phyloP scores from a whole-genome alignment of 2,113 vertebrate species.

The Hylia prasina region DNA sequence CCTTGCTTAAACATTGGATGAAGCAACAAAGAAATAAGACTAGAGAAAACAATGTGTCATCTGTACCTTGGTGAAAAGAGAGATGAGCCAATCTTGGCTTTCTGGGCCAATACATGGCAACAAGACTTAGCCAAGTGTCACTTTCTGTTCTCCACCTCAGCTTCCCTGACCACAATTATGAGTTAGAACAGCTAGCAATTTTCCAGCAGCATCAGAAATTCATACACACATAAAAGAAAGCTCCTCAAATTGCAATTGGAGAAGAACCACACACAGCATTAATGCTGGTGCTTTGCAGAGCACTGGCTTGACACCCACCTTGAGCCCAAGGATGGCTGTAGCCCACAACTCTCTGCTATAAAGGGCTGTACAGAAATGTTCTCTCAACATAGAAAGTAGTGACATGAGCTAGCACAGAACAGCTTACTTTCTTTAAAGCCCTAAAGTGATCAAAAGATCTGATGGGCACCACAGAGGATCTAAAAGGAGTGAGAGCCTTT shows the following conservation, averaged over 20 bases:
- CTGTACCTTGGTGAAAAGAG: background rate
- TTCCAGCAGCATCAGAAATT: background rate
- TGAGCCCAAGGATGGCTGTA: background rate
- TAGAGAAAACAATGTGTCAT: background rate
- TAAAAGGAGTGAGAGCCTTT: background rate
- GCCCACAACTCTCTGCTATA: background rate
- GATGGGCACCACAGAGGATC: background rate
- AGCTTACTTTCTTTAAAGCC: background rate
- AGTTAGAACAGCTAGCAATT: background rate
- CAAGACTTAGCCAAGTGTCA: fast-evolving
- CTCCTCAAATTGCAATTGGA: background rate
- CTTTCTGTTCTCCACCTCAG: background rate
- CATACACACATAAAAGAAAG: background rate
- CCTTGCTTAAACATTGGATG: background rate
- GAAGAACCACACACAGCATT: background rate
- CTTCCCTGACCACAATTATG: background rate
- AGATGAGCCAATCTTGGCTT: background rate
- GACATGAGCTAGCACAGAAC: background rate
- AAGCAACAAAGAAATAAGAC: background rate
- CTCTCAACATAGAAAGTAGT: background rate
- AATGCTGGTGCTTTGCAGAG: background rate
- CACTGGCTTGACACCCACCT: background rate
- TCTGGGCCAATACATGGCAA: background rate
- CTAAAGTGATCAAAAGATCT: background rate
- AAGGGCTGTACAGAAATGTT: background rate